These are phyloP conservation scores for Chloroclystis v-ata DNA, from an alignment of 2,888 invertebrate species.

Conservation along the genomic window DNA sequence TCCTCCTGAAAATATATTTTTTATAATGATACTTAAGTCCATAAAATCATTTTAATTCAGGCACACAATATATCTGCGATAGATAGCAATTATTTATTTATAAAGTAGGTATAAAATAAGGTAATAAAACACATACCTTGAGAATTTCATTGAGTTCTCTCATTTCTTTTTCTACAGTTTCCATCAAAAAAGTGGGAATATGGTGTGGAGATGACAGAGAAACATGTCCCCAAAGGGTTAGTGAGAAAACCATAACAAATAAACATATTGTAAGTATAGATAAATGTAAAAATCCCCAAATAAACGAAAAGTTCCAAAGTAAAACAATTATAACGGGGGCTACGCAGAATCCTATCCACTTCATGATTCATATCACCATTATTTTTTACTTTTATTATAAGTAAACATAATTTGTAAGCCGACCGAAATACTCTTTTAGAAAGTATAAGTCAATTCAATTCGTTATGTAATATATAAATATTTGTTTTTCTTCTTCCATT, in stretches of 20 bases:
- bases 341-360: slow-evolving; percentile 46
- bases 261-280: slow-evolving; percentile 48
- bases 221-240: slow-evolving; percentile 80
- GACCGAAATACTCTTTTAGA: no score
- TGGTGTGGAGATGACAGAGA: slow-evolving; percentile 82
- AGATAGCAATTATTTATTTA: no score
- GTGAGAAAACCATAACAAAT: slow-evolving; percentile 47
- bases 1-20: slow-evolving; percentile 50
- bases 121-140: slow-evolving; percentile 79
- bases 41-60: neutral
- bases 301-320: slow-evolving; percentile 54
- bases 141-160: slow-evolving; percentile 79
- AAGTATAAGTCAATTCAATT: no score
- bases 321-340: slow-evolving; percentile 48
- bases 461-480: no score
- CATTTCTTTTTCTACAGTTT: slow-evolving; percentile 79
- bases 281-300: slow-evolving; percentile 55
- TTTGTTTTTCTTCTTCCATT: no score
- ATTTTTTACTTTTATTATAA: neutral
- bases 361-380: slow-evolving; percentile 38
- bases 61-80: no score
- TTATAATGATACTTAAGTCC: no score
- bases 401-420: no score
- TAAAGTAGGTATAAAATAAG: no score
- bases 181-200: slow-evolving; percentile 77